phyloP scores from a whole-genome alignment of 2,888 invertebrate genomes.

The Parasteatoda lunata region DNA sequence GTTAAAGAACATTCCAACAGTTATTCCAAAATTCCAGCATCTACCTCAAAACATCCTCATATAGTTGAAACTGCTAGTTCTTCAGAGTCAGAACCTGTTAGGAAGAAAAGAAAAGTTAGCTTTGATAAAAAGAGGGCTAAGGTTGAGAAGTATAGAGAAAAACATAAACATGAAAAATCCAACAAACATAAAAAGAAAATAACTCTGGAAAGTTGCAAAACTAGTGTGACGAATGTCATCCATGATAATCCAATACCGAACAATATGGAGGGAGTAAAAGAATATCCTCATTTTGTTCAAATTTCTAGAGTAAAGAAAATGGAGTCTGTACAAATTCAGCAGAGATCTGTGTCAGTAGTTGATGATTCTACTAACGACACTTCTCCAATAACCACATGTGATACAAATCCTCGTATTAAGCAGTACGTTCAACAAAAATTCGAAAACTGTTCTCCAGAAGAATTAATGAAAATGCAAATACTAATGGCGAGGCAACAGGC shows the following conservation, averaged over 20 bases:
- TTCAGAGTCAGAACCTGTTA: constrained; percentile 34
- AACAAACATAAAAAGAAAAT: constrained; percentile 63
- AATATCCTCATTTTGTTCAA: constrained; percentile 58
- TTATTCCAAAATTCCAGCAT: constrained; percentile 52
- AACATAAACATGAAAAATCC: constrained; percentile 59
- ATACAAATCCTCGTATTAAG: constrained; percentile 27
- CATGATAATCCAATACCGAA: constrained; percentile 14
- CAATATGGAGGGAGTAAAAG: constrained; percentile 40
- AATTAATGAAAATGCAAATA: constrained; percentile 60
- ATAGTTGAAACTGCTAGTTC: constrained; percentile 16
- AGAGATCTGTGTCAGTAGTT: constrained; percentile 53
- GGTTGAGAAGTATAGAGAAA: constrained; percentile 48
- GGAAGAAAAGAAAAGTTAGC: constrained; percentile 59
- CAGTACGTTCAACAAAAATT: constrained; percentile 45
- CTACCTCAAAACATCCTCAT: constrained; percentile 58
- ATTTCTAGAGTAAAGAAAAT: constrained; percentile 64
- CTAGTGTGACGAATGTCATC: constrained; percentile 26
- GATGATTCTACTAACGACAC: constrained; percentile 11
- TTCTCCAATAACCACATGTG: constrained; percentile 11
- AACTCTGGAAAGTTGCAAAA: constrained; percentile 29
- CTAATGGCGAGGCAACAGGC: constrained; percentile 47
- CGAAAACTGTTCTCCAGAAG: constrained; percentile 49
- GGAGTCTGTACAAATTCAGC: constrained; percentile 63
- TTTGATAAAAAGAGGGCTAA: constrained; percentile 51
- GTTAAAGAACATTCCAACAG: constrained; percentile 64